Conservation (phyloP, 2,888 invertebrate genomes). For the Agyllia agylla region DNA sequence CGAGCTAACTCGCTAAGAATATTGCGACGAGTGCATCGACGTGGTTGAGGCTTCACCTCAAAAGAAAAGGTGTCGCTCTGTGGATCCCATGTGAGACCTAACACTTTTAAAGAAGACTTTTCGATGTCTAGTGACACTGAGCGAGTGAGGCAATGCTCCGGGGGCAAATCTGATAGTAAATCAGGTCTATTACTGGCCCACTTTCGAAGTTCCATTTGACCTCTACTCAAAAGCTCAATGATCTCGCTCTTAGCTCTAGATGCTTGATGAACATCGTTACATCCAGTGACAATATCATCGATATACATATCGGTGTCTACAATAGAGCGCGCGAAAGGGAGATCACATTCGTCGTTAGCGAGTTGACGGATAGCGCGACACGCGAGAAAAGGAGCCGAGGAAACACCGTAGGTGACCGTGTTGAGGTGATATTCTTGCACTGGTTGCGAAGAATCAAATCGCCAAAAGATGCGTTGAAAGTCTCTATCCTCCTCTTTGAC, state of each 20-base stretch:
- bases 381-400: background rate
- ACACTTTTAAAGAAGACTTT: background rate
- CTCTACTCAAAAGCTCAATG: background rate
- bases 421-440: background rate
- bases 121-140: background rate
- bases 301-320: background rate
- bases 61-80: background rate
- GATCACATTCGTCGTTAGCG: background rate
- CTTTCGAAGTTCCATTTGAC: background rate
- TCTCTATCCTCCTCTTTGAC: background rate
- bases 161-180: background rate
- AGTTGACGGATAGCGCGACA: background rate
- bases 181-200: background rate
- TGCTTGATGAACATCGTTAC: background rate
- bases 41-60: background rate
- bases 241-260: background rate
- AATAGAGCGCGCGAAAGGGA: background rate
- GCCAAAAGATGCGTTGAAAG: background rate
- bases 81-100: background rate
- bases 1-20: background rate
- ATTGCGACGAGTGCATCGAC: background rate
- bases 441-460: background rate
- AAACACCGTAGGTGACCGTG: background rate
- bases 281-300: background rate
- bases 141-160: background rate